Percentiles rank a stretch among this genome's conserved stretches.
Conservation (phyloP, 2,888 invertebrate species). For the Platycheirus albimanus region DNA sequence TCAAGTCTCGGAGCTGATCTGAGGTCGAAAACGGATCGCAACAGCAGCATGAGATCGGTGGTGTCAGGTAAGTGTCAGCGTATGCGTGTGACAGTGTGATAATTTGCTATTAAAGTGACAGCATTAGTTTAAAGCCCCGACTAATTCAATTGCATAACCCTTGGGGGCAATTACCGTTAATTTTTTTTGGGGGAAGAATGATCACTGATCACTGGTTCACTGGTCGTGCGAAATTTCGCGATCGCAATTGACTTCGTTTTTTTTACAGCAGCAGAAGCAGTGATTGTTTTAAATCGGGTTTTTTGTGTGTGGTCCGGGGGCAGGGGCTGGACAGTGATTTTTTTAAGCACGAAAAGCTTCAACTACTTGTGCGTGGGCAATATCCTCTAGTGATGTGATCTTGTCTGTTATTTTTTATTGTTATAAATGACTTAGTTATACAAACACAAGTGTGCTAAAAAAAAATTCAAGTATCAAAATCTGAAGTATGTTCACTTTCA, state of each 20-base stretch:
- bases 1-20: slow-evolving; percentile 76
- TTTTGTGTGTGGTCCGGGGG: not conserved
- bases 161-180: slow-evolving; percentile 37
- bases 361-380: slow-evolving; percentile 40
- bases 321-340: slow-evolving; percentile 36
- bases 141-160: slow-evolving; percentile 70
- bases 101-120: slow-evolving; percentile 60
- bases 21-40: slow-evolving; percentile 78
- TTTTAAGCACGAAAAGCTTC: slow-evolving; percentile 16
- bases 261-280: slow-evolving; percentile 18
- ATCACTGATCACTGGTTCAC: slow-evolving; percentile 7
- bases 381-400: slow-evolving; percentile 50
- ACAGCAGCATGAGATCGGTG: slow-evolving; percentile 81
- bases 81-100: slow-evolving; percentile 46
- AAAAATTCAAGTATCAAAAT: slow-evolving; percentile 9
- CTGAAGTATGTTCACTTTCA: not conserved
- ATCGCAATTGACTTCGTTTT: not conserved
- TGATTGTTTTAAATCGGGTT: slow-evolving; percentile 51
- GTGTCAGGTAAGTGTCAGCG: slow-evolving; percentile 79
- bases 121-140: slow-evolving; percentile 13
- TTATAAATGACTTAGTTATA: slow-evolving; percentile 45
- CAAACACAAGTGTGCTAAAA: slow-evolving; percentile 3
- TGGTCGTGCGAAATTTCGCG: slow-evolving; percentile 48
- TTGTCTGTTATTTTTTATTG: slow-evolving; percentile 46
- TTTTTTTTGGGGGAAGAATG: slow-evolving; percentile 13